A percentile compares a stretch with the other conserved stretches of the same genome.
These are phyloP conservation scores for Alethe diademata DNA, from an alignment of 2,113 vertebrate species.

Conservation along the genomic window DNA sequence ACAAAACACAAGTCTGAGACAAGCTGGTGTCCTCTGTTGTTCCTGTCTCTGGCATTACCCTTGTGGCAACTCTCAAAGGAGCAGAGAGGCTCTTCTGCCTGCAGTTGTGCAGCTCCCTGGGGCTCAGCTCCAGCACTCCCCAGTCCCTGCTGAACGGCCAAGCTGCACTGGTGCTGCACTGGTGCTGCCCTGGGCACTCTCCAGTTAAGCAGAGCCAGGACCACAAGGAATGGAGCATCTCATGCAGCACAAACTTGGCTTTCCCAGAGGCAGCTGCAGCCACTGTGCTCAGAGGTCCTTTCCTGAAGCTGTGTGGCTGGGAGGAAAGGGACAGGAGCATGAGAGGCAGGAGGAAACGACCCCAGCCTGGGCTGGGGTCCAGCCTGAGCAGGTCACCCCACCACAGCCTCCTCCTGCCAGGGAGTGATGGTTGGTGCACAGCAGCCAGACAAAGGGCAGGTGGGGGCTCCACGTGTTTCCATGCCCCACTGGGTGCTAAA, in stretches of 20 bases:
- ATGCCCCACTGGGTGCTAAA: rapidly evolving
- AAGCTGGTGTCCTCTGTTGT: constrained; percentile 19
- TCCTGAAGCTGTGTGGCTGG: background rate
- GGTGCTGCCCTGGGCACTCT: background rate
- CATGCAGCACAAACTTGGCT: background rate
- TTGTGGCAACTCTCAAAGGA: background rate
- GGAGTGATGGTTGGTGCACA: rapidly evolving
- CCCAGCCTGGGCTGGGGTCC: background rate
- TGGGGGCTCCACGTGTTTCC: rapidly evolving
- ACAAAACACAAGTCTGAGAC: constrained; percentile 23
- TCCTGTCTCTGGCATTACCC: background rate
- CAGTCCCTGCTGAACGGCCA: rapidly evolving
- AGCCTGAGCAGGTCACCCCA: background rate
- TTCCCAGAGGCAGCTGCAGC: background rate
- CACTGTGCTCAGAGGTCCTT: background rate
- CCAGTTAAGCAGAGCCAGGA: background rate
- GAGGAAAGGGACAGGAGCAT: background rate
- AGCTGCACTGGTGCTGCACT: background rate
- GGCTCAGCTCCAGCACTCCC: background rate
- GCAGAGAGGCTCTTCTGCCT: background rate
- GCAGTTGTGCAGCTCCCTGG: rapidly evolving
- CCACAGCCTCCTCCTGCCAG: rapidly evolving
- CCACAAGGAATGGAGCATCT: background rate
- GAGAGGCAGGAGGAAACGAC: background rate
- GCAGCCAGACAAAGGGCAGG: background rate